Base-by-base conservation (phyloP, 2,113 vertebrate genomes). In the Burhinus oedicnemus region DNA sequence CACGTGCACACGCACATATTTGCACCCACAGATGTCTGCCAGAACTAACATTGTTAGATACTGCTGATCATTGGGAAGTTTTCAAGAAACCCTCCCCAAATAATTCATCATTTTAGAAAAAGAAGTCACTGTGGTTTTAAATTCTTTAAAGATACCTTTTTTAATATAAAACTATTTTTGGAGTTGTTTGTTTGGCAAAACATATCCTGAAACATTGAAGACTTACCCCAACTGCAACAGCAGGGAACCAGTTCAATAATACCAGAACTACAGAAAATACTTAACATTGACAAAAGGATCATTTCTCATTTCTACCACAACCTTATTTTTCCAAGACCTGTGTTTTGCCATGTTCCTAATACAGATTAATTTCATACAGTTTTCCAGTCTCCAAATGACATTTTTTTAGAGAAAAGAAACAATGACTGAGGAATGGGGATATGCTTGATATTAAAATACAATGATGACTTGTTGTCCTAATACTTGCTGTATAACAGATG, bases 381-480 rank as follows among this genome's bases (percentile, higher is more conserved):
- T 79, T 82, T 83, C 42, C n/a, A 77, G 52, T 65, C 29, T 58
- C 18, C 52, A 78, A 86, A 69, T 82, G 8, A 45, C 9, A 27
- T 44, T 75, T 83, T 80, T 57, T 52, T 44, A 18, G 18, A 75
- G 54, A 70, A 88, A 81, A 54, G 8, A 45, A 82, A 62, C 40
- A 68, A 87, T 34, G 9, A 89, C 20, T 58, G 27, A 87, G 34
- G 30, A 88, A 88, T 5, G 4, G 26, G 2, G 6, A 17, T 79
- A 79, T 38, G 8, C 6, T 75, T 60, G 19, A 64, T 90, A 80
- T n/a, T 84, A 72, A 93, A 90, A 82, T 70, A 49, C 8, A 72
- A 75, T 27, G 32, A 70, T 79, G 42, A 85, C 26, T 83, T 94
- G 54, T 93, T 86, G 58, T 64, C 60, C 38, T 93, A 89, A 70